These are phyloP conservation scores for Zosterops borbonicus DNA, from an alignment of 2,113 vertebrate species.

Conservation along the genomic window DNA sequence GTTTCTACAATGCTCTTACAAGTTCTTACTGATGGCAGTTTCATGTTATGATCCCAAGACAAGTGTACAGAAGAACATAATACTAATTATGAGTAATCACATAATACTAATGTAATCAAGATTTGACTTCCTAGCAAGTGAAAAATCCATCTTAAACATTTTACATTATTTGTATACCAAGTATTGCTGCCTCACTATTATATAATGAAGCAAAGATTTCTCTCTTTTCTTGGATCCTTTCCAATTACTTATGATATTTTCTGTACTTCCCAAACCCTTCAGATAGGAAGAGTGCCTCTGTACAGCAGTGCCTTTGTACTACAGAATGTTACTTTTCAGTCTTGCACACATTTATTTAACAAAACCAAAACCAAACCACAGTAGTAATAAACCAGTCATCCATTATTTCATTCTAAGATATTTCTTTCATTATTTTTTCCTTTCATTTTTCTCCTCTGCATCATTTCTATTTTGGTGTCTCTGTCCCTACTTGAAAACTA, in stretches of 20 bases:
- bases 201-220: not conserved
- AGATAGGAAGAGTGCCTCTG: not conserved
- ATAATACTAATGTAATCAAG: slow-evolving; percentile 3
- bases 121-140: not conserved
- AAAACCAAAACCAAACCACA: not conserved
- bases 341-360: not conserved
- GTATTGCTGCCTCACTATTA: not conserved
- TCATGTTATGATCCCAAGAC: not conserved
- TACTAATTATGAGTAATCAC: not conserved
- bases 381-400: not conserved
- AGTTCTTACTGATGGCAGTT: not conserved
- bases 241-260: not conserved
- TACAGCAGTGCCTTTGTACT: not conserved
- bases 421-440: not conserved
- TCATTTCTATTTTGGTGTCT: not conserved
- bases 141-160: not conserved
- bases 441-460: not conserved
- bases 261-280: not conserved
- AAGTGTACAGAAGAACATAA: not conserved
- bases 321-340: not conserved
- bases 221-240: not conserved
- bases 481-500: not conserved
- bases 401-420: not conserved
- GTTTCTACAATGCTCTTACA: not conserved
- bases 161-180: not conserved